phyloP scores from a whole-genome alignment of 2,797 vertebrate species.

The Semotilus atromaculatus region DNA sequence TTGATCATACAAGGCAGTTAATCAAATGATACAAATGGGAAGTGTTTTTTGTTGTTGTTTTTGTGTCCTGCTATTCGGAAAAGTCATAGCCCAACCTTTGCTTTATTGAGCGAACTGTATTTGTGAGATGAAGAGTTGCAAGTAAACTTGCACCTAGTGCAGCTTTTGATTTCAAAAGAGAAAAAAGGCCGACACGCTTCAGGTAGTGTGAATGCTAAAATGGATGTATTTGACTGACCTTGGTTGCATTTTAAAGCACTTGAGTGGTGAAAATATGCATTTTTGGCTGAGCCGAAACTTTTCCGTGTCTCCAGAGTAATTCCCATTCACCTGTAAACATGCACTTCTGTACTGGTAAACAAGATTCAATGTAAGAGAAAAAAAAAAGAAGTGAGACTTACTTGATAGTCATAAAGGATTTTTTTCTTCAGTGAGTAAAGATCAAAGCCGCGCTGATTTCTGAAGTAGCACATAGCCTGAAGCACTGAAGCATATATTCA shows the following conservation, averaged over 20 bases:
- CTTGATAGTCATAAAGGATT: constrained; percentile 84
- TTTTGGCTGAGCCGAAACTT: constrained; percentile 76
- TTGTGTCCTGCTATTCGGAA: not conserved
- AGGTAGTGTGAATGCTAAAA: constrained; percentile 73
- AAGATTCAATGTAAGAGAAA: constrained; percentile 73
- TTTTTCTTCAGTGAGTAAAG: constrained; percentile 78
- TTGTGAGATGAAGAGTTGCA: constrained; percentile 12
- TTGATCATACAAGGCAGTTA: not conserved
- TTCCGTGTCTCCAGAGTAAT: constrained; percentile 78
- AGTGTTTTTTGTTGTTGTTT: not conserved
- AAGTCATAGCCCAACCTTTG: not conserved
- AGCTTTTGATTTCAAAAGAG: constrained; percentile 23
- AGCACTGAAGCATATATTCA: constrained; percentile 81
- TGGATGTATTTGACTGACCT: constrained; percentile 73
- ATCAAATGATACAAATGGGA: not conserved
- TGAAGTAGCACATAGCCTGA: constrained; percentile 78
- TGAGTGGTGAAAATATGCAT: constrained; percentile 76
- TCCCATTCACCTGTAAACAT: constrained; percentile 81
- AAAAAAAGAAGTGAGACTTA: constrained; percentile 78
- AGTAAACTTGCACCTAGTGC: not conserved
- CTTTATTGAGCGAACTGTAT: constrained; percentile 21
- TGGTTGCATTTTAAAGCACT: constrained; percentile 76
- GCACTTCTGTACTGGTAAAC: constrained; percentile 79
- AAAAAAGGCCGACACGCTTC: constrained; percentile 26
- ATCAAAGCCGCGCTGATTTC: constrained; percentile 81